Conservation (phyloP, 1,140 invertebrate genomes). For the Drosophila bocki region DNA sequence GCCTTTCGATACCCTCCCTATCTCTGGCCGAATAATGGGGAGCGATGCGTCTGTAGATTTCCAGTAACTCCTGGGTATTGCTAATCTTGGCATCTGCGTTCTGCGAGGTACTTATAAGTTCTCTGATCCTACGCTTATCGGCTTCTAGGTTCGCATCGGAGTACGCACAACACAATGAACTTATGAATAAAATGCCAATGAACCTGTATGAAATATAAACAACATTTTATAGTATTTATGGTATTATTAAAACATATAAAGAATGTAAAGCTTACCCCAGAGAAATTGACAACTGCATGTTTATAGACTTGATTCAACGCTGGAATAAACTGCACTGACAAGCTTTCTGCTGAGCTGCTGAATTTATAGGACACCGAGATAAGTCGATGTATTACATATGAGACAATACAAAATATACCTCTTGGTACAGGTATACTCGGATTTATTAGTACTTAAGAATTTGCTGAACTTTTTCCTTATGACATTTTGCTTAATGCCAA, state of each 20-base stretch:
- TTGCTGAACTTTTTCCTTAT: too few species aligned
- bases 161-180: neutral
- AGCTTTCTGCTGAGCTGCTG: too few species aligned
- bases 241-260: neutral
- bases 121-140: neutral
- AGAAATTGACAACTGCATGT: neutral
- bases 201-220: neutral
- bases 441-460: too few species aligned
- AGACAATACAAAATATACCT: neutral
- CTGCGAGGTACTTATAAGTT: neutral
- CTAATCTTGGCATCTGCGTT: constrained; percentile 3
- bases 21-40: neutral
- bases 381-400: neutral
- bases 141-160: neutral
- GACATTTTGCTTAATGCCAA: too few species aligned
- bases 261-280: neutral
- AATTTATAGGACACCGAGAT: constrained; percentile 12
- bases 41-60: neutral
- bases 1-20: neutral
- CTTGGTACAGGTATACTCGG: too few species aligned
- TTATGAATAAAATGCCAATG: neutral
- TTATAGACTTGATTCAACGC: neutral
- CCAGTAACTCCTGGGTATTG: constrained; percentile 4
- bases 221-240: neutral
- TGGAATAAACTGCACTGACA: constrained; percentile 9